Evolutionary conservation across 1,140 invertebrate species (phyloP), one percentile per base, ranked within the genome.

Genomic region (Proctacanthus coquilletti): DNA sequence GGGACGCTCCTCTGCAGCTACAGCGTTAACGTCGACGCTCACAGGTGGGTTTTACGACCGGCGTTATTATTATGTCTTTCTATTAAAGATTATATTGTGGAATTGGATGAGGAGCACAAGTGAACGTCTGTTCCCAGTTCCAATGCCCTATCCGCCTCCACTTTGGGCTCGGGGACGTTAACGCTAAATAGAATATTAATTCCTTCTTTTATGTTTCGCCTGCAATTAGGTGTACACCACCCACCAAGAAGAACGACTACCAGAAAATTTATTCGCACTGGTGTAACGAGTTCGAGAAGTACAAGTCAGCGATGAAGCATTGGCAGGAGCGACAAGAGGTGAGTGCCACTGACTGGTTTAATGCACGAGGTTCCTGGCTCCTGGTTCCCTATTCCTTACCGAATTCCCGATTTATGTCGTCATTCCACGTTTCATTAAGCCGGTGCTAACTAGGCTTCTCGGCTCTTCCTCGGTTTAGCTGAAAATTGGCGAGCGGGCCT

Each of bases 201-300:
- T 31, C 8, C 30, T 29, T 36, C 19, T 43, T 32, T 36, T 40
- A 6, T 11, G 3, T 25, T 25, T 18, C 35, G 1, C n/a, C n/a
- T n/a, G n/a, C 13, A 10, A 40, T 40, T 39, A 75, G 75, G 50
- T 77, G 75, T 61, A 68, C 70, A 40, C 72, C 74, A 41, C 75
- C 75, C 3, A 74, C 67, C 41, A 74, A 77, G 57, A 69, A 73
- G 20, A 72, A 78, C 45, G 76, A 78, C 48, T 81, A 79, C 45
- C 72, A 75, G 47, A 78, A 78, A 61, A 72, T 80, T 41, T 82
- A 82, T 52, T 77, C 77, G 21, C 77, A 81, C 48, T 82, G 79
- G 79, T 82, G 79, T 60, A 75, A 80, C 49, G 77, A 82, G 62
- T 81, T 82, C 56, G 76, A 82, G 58, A 80, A 79, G 60, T 82